Evolutionary conservation across 35 echinoderm and acorn worm species (phyloP), one percentile per base, ranked within the genome.

Genomic region (Stichopus chloronotus): DNA sequence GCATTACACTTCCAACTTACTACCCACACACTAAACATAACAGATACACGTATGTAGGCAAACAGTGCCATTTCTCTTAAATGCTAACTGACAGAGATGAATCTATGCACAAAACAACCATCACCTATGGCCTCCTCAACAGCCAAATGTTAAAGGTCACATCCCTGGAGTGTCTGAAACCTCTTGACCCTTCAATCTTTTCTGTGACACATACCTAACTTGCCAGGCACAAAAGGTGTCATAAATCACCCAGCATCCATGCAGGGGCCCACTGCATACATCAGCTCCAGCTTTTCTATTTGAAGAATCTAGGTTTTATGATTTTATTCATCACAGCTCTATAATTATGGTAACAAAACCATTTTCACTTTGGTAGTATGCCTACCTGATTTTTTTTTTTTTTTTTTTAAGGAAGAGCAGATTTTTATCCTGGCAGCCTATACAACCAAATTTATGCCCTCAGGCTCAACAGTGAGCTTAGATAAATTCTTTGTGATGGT

Each of bases 291-390:
- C 80, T 56, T 7, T n/a, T 55, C 43, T 53, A n/a, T 55, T 83
- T 4, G 13, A n/a, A 81, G 53, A 85, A 85, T 58, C 55, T 25
- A 58, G 55, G 82, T 17, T 56, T 58, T 58, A 85, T 85, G 82
- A 85, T 58, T 85, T 85, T 85, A n/a, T 85, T 85, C 55, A 58
- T 85, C 55, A 85, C 57, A 23, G 82, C 55, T 53, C 55, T 85
- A 58, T 85, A 85, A 85, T 85, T 85, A 85, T 22, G 57, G 82
- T 85, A 56, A 58, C 82, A 85, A 85, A 85, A 85, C 82, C 58
- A 85, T 85, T 85, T 85, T 57, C 19, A 7, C 69, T n/a, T 43
- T 4, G 69, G 69, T 21, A 14, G 19, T 19, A 3, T 74, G 69
- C 22, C 17, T 19, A 7, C 17, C 7, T 21, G 7, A n/a, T 74